phyloP scores from a whole-genome alignment of 2,797 vertebrate species.

The Lates japonicus region DNA sequence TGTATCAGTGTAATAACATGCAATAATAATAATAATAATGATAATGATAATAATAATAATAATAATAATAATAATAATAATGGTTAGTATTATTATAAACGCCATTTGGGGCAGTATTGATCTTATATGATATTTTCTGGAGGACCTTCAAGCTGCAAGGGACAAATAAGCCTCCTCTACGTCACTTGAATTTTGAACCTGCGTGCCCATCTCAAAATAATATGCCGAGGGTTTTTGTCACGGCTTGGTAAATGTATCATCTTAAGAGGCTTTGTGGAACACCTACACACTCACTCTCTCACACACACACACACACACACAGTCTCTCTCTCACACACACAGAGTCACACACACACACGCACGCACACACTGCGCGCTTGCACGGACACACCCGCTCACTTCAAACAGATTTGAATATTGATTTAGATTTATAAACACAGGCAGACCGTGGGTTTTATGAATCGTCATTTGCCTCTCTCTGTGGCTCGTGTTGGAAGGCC shows the following conservation, averaged over 20 bases:
- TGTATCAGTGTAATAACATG: neutral
- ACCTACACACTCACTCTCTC: slow-evolving; percentile 78
- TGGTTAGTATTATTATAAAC: neutral
- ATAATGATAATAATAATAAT: slow-evolving; percentile 6
- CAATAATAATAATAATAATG: slow-evolving; percentile 8
- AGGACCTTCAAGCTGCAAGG: slow-evolving; percentile 30
- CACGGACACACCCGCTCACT: slow-evolving; percentile 85
- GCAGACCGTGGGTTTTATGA: slow-evolving; percentile 90
- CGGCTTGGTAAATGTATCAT: slow-evolving; percentile 98
- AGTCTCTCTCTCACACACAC: slow-evolving; percentile 24
- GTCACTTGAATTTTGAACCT: slow-evolving; percentile 80
- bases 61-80: slow-evolving; percentile 9
- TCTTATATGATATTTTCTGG: slow-evolving; percentile 38
- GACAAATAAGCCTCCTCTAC: slow-evolving; percentile 65
- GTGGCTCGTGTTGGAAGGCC: slow-evolving; percentile 68
- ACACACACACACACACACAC: slow-evolving; percentile 50
- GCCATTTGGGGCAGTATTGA: neutral
- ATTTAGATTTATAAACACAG: slow-evolving; percentile 97
- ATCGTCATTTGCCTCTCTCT: slow-evolving; percentile 77
- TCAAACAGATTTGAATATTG: slow-evolving; percentile 99
- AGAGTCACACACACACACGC: slow-evolving; percentile 49
- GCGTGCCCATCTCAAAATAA: slow-evolving; percentile 89
- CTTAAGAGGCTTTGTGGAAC: slow-evolving; percentile 98
- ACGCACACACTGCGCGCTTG: slow-evolving; percentile 56
- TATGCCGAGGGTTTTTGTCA: slow-evolving; percentile 94